Evolutionary conservation across 2,797 vertebrate genomes (phyloP), one percentile per base, ranked within the genome.

Genomic region (Sebastolobus alascanus): DNA sequence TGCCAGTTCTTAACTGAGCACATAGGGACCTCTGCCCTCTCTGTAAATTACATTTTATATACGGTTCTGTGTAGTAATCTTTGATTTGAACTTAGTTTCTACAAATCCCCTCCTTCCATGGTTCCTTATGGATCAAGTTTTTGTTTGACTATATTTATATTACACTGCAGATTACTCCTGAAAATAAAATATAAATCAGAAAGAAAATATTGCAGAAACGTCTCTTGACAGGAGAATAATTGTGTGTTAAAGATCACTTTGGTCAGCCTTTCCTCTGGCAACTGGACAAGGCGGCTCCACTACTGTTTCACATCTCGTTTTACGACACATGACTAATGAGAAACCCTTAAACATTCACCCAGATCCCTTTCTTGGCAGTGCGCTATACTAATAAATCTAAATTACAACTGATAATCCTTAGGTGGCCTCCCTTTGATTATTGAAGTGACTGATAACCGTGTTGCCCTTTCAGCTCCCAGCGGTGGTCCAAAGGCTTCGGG

Each of bases 401-500:
- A 40, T 63, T 8, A 40, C 11, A 6, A 12, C 2, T 33, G 16
- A 46, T 64, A 27, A 60, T 61, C 4, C 3, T n/a, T 9, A 9
- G 25, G 35, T 54, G 56, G 35, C 59, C 1, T 46, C 46, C 22
- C 11, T 40, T 56, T 38, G 33, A 54, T 50, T 3, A 14, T 9
- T 8, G 20, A 27, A 80, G 8, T 68, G 18, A 66, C 1, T 35
- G 25, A 14, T 64, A 3, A 22, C 9, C 31, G 18, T 83, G 59
- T 91, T 91, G 78, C 40, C 69, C 75, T 52, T 87, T 71, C 91
- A 95, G 94, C 93, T 94, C 66, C 93, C 90, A 73, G 96, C 91
- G 58, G 96, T 99, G 80, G 92, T 97, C 59, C 97, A 96, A 81
- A 95, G 87, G 83, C 94, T 98, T 29, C 94, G 83, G 84, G 97